phyloP scores from a whole-genome alignment of 92 coral and sea anemone species.

The Epizoanthus stellaris region DNA sequence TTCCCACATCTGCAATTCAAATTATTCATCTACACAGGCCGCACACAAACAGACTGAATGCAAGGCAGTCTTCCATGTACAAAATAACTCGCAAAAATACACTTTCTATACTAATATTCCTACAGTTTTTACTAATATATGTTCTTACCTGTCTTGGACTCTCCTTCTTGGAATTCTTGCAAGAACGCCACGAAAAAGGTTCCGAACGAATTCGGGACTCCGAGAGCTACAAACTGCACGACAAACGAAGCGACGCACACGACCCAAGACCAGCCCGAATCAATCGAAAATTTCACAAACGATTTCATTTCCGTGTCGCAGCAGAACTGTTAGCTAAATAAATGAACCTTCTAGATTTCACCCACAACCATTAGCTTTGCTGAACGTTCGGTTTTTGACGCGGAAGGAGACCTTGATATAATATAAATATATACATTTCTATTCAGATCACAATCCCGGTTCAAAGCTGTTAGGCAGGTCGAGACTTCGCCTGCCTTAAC shows the following conservation, averaged over 20 bases:
- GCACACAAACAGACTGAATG: not conserved
- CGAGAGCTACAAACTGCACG: constrained; percentile 70
- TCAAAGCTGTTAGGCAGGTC: not conserved
- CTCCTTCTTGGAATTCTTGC: constrained; percentile 74
- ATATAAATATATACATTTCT: not conserved
- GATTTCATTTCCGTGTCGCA: constrained; percentile 19
- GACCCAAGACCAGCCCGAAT: constrained; percentile 76
- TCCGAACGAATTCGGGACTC: constrained; percentile 82
- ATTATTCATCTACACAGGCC: not conserved
- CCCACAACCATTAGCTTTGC: not conserved
- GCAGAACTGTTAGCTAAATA: not conserved
- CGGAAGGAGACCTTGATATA: not conserved
- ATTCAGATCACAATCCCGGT: not conserved
- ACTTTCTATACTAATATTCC: not conserved
- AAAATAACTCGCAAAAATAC: not conserved
- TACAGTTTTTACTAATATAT: not conserved
- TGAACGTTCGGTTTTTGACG: not conserved
- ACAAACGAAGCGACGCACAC: constrained; percentile 76
- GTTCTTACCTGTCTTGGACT: constrained; percentile 77
- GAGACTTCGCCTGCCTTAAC: not conserved
- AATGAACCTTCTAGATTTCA: not conserved
- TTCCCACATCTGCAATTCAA: not conserved
- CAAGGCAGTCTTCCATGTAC: not conserved
- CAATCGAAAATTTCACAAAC: constrained; percentile 42
- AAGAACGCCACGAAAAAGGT: constrained; percentile 76